Conservation (phyloP, 2,113 vertebrate species). For the Regulus satrapa region DNA sequence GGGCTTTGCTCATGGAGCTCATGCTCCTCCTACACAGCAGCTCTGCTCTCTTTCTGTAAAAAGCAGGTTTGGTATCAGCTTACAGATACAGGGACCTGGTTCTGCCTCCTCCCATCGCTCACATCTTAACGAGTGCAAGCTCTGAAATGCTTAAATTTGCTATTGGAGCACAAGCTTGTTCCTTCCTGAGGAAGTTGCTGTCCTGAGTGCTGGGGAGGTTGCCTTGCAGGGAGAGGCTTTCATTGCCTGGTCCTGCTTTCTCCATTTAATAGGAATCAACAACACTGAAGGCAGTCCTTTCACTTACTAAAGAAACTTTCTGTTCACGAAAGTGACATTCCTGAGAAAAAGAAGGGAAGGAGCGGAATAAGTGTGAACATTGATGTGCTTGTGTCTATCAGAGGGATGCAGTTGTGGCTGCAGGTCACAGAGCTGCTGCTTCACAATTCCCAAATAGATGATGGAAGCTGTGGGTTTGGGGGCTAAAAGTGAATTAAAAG, state of each 20-base stretch:
- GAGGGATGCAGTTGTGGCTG: not conserved
- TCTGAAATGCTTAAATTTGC: not conserved
- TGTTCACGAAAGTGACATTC: not conserved
- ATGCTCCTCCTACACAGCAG: not conserved
- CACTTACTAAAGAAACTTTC: not conserved
- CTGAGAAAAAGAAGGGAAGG: not conserved
- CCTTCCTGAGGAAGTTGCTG: not conserved
- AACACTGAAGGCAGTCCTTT: not conserved
- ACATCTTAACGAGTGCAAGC: not conserved
- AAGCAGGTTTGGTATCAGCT: not conserved
- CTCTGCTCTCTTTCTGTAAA: not conserved
- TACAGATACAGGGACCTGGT: not conserved
- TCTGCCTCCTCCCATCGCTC: not conserved
- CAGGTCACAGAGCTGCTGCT: not conserved
- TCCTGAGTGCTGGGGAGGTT: constrained; percentile 1
- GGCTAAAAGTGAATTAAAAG: not conserved
- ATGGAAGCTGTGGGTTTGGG: not conserved
- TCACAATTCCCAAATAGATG: not conserved
- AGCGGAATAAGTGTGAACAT: not conserved
- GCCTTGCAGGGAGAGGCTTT: not conserved
- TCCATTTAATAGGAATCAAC: not conserved
- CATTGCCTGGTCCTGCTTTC: not conserved
- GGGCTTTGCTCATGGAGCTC: not conserved
- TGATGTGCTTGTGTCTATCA: not conserved
- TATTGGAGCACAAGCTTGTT: not conserved